Percentiles rank a stretch among this genome's conserved stretches.
These are phyloP conservation scores for Ceratotherium simum DNA, from an alignment of 2,113 vertebrate genomes.

Conservation along the genomic window DNA sequence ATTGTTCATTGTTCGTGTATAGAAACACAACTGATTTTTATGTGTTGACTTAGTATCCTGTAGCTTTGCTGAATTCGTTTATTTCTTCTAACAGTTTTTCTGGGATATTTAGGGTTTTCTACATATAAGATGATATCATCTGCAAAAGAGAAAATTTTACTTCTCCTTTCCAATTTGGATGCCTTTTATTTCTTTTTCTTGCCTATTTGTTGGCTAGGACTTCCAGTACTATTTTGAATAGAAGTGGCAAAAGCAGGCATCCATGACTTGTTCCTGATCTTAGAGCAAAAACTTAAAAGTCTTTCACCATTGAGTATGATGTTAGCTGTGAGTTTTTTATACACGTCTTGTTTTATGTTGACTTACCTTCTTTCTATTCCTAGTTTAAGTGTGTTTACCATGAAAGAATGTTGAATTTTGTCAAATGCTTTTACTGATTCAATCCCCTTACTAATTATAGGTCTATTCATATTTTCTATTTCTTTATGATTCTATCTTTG, in stretches of 20 bases:
- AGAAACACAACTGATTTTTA: not conserved
- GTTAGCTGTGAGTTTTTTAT: not conserved
- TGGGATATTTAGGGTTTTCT: not conserved
- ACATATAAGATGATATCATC: not conserved
- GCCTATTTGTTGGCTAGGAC: not conserved
- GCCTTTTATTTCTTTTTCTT: not conserved
- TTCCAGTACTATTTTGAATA: not conserved
- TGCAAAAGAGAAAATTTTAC: not conserved
- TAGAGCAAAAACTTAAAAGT: not conserved
- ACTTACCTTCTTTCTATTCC: not conserved
- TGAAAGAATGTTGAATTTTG: not conserved
- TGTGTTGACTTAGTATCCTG: not conserved
- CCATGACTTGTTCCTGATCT: not conserved
- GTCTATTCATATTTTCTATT: not conserved
- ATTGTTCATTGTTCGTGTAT: not conserved
- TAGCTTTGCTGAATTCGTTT: not conserved
- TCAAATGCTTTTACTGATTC: not conserved
- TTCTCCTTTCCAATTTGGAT: not conserved
- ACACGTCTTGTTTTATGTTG: not conserved
- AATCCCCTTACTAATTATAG: not conserved
- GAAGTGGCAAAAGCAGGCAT: not conserved
- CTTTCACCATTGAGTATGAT: not conserved
- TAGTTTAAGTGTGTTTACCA: not conserved
- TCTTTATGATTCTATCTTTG: not conserved
- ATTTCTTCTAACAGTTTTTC: not conserved